A percentile compares a stretch with the other conserved stretches of the same genome.
These are phyloP conservation scores for Zelostemma sp. DNA, from an alignment of 1,140 invertebrate genomes.

Conservation along the genomic window DNA sequence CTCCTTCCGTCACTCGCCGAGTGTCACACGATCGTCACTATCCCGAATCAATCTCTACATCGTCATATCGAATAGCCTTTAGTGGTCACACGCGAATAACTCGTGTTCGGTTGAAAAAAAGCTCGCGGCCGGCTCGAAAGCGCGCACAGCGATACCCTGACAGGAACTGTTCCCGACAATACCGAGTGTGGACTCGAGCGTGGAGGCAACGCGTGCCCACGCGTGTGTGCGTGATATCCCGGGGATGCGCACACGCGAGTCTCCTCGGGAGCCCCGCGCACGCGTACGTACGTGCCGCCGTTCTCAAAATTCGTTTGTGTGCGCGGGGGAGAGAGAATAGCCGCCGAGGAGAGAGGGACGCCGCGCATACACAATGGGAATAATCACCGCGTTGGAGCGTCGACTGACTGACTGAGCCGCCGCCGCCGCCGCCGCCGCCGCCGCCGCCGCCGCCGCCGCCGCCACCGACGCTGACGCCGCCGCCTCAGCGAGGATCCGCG, in stretches of 20 bases:
- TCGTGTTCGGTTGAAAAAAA: slow-evolving; percentile 24
- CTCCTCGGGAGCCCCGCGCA: slow-evolving; percentile 15
- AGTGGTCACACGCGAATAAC: slow-evolving; percentile 11
- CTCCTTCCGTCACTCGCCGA: not conserved
- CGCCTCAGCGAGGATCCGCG: slow-evolving; percentile 31
- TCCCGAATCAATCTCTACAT: not conserved
- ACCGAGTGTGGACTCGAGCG: slow-evolving; percentile 39
- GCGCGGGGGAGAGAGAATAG: slow-evolving; percentile 4
- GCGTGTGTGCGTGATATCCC: slow-evolving; percentile 11
- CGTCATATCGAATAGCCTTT: not conserved
- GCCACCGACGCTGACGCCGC: too few relatives aligned
- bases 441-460: slow-evolving; percentile 14
- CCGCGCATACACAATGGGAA: slow-evolving; percentile 57
- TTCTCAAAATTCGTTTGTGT: not conserved
- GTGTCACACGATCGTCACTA: not conserved
- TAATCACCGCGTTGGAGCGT: slow-evolving; percentile 61
- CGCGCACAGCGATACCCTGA: slow-evolving; percentile 50
- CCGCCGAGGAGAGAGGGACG: slow-evolving; percentile 14
- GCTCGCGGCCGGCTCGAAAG: slow-evolving; percentile 22
- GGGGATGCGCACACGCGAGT: slow-evolving; percentile 26
- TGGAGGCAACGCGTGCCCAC: slow-evolving; percentile 30
- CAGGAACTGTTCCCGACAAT: slow-evolving; percentile 55
- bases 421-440: slow-evolving; percentile 34
- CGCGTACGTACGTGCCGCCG: slow-evolving; percentile 7
- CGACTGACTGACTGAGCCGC: slow-evolving; percentile 63